A percentile compares a stretch with the other conserved stretches of the same genome.
Evolutionary conservation across 2,888 invertebrate genomes (phyloP).

Genomic region (Brachylomia viminalis): DNA sequence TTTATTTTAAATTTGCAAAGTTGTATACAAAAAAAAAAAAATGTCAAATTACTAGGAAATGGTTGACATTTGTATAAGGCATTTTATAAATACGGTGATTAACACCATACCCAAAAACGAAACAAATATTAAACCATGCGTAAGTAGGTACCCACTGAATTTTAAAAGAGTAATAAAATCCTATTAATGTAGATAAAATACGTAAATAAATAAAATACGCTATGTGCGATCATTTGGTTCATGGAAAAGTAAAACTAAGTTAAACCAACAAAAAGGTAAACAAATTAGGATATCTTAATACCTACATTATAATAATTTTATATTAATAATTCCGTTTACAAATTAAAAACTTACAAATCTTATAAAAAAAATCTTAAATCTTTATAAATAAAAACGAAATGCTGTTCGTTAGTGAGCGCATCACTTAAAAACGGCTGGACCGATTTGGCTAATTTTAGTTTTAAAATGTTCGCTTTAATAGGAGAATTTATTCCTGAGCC

Average conservation of each 20-base stretch:
- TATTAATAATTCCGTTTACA: background rate
- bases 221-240: background rate
- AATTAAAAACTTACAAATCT: background rate
- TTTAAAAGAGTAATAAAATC: background rate
- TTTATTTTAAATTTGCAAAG: too few relatives aligned
- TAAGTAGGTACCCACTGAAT: background rate
- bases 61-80: too few relatives aligned
- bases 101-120: background rate
- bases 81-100: background rate
- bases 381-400: background rate
- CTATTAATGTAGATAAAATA: background rate
- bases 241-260: background rate
- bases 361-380: too few relatives aligned
- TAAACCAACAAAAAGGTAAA: background rate
- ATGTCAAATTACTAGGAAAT: too few relatives aligned
- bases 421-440: background rate
- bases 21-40: too few relatives aligned
- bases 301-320: too few relatives aligned
- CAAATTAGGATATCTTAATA: background rate
- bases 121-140: background rate
- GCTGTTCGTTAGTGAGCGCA: background rate
- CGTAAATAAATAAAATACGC: background rate
- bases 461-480: too few relatives aligned
- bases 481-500: background rate
- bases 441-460: too few relatives aligned